phyloP scores from a whole-genome alignment of 2,113 vertebrate species.

The Sinocyclocheilus maitianheensis region DNA sequence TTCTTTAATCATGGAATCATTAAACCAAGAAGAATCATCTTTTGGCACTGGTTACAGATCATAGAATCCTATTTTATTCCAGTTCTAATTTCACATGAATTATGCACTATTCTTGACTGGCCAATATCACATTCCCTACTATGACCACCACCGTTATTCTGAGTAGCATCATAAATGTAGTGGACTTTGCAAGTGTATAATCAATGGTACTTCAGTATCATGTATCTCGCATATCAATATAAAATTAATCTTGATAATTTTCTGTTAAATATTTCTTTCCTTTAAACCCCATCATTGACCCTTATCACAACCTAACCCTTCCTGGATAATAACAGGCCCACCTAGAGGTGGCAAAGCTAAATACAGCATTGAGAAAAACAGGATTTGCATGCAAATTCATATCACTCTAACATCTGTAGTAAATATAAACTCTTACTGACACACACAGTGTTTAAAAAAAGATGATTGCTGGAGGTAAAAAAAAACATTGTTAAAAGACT shows the following conservation, averaged over 20 bases:
- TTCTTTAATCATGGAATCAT: background rate
- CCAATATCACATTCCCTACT: background rate
- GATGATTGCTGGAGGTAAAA: background rate
- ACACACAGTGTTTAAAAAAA: background rate
- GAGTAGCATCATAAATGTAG: background rate
- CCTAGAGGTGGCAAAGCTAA: conserved; percentile 11
- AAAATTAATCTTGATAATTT: background rate
- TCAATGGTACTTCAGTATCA: background rate
- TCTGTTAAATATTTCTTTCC: background rate
- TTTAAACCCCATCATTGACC: background rate
- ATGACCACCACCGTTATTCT: background rate
- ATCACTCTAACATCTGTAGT: background rate
- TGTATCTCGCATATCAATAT: background rate
- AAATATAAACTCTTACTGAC: background rate
- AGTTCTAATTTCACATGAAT: background rate
- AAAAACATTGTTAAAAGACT: background rate
- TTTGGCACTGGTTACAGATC: background rate
- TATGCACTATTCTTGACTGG: background rate
- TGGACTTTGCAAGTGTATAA: background rate
- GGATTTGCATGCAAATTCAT: background rate
- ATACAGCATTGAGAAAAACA: background rate
- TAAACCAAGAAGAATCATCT: background rate
- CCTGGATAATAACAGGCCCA: background rate
- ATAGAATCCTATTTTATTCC: background rate
- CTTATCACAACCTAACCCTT: background rate